These are phyloP conservation scores for Coranthus polyacanthus DNA, from an alignment of 2,797 vertebrate genomes.

Conservation along the genomic window DNA sequence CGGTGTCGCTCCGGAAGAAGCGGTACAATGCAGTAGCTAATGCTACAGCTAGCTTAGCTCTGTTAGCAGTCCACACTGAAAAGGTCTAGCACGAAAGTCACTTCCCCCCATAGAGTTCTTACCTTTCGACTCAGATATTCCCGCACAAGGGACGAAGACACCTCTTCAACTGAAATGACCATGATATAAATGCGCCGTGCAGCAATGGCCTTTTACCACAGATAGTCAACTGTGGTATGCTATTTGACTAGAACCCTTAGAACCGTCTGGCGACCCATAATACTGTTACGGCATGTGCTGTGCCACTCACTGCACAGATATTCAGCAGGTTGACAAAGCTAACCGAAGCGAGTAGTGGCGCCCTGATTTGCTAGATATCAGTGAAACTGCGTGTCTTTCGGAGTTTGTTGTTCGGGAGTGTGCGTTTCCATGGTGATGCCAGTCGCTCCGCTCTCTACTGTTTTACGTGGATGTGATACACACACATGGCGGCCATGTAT, in stretches of 20 bases:
- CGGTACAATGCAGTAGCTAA: conserved; percentile 2
- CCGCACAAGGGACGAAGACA: conserved; percentile 92
- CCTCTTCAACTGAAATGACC: conserved; percentile 86
- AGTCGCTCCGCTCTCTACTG: too few species aligned
- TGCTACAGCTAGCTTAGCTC: conserved; percentile 4
- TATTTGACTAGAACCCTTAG: not conserved
- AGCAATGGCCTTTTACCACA: not conserved
- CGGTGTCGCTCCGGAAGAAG: not conserved
- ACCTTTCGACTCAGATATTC: conserved; percentile 96
- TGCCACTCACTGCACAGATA: too few species aligned
- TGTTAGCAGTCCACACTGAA: not conserved
- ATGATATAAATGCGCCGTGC: conserved; percentile 44
- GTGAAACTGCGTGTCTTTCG: not conserved
- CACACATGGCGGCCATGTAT: too few species aligned
- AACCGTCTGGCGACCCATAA: not conserved
- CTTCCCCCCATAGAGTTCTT: conserved; percentile 27
- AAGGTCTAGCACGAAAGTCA: not conserved
- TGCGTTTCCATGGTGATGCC: conserved; percentile 64
- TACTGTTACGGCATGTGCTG: not conserved
- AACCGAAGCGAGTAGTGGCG: not conserved
- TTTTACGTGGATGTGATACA: too few species aligned
- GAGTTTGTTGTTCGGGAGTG: not conserved
- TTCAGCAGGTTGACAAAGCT: not conserved
- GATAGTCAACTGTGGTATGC: not conserved
- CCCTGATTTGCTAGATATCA: not conserved